A percentile compares a stretch with the other conserved stretches of the same genome.
phyloP scores from a whole-genome alignment of 2,113 vertebrate genomes.

The Geothlypis trichas region DNA sequence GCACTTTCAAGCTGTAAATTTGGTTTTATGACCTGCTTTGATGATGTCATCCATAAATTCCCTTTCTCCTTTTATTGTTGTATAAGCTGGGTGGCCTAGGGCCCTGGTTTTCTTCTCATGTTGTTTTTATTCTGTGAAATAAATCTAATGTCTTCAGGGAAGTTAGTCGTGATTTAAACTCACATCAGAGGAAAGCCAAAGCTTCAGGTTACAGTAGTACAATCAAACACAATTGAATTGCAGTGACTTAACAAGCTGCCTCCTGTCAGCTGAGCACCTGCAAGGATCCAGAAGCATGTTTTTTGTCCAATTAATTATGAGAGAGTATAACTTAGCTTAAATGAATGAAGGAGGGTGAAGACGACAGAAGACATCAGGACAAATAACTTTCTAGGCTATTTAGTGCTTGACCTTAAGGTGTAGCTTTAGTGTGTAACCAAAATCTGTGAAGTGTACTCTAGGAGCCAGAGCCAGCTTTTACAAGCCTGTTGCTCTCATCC shows the following conservation, averaged over 20 bases:
- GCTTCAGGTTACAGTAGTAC: neutral
- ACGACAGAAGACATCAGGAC: neutral
- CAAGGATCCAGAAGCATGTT: neutral
- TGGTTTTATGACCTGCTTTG: neutral
- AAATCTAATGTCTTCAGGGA: constrained; percentile 27
- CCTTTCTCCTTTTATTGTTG: neutral
- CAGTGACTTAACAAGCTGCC: constrained; percentile 24
- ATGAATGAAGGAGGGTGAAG: neutral
- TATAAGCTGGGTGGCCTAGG: neutral
- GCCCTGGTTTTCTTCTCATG: neutral
- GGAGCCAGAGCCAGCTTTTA: neutral
- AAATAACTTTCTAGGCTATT: neutral
- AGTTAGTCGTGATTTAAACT: constrained; percentile 30
- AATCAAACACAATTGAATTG: constrained; percentile 46
- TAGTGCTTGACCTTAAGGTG: neutral
- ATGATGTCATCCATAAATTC: constrained; percentile 6
- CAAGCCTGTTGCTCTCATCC: neutral
- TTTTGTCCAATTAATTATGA: constrained; percentile 1
- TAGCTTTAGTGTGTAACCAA: neutral
- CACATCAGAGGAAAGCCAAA: constrained; percentile 10
- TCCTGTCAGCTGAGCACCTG: constrained; percentile 24
- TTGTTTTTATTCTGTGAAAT: constrained; percentile 25
- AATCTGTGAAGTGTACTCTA: neutral
- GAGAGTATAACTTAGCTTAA: neutral
- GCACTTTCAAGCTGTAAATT: neutral